Evolutionary conservation across 2,888 invertebrate genomes (phyloP), one percentile per base, ranked within the genome.

Genomic region (Ommatoiulus sabulosus): DNA sequence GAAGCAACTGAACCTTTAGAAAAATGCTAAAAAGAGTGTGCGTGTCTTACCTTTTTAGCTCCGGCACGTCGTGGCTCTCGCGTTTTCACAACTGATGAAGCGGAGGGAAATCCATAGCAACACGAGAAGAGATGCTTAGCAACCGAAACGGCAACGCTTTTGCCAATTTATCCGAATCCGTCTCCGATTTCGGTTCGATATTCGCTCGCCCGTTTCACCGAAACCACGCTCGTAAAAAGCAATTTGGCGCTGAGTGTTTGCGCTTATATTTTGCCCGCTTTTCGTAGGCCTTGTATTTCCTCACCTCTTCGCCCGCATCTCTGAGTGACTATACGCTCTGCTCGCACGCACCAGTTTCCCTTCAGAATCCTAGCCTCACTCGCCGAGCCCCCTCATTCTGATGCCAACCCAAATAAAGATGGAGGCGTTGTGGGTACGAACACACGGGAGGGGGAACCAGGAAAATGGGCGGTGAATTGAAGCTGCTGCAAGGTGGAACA

Each of bases 161-260:
- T 6, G 72, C 8, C 72, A 72, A 72, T 72, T 72, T 72, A 72
- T 72, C 72, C 72, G 8, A 24, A 72, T 72, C 24, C 12, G 20
- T 72, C 72, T 72, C 72, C 72, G 24, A 72, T 72, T 72, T 72
- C 72, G 72, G 72, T n/a, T 72, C 72, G 72, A 72, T 72, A 72
- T 24, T 72, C 20, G 63, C 63, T 63, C n/a, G 57, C 57, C 17
- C 57, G 57, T 57, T 57, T 57, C 57, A 57, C 57, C 57, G 4
- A 17, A 57, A 57, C 57, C 57, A 57, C 57, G 57, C 57, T 57
- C 15, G 57, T 15, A 63, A 63, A n/a, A 20, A 17, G 15, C 63
- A 20, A 63, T 63, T 63, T 63, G 63, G 20, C 63, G 63, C n/a
- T 12, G 63, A 63, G 72, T 72, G 72, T 24, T 72, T 24, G 24